Base-by-base conservation (phyloP, 2,888 invertebrate species). In the Theretra japonica region DNA sequence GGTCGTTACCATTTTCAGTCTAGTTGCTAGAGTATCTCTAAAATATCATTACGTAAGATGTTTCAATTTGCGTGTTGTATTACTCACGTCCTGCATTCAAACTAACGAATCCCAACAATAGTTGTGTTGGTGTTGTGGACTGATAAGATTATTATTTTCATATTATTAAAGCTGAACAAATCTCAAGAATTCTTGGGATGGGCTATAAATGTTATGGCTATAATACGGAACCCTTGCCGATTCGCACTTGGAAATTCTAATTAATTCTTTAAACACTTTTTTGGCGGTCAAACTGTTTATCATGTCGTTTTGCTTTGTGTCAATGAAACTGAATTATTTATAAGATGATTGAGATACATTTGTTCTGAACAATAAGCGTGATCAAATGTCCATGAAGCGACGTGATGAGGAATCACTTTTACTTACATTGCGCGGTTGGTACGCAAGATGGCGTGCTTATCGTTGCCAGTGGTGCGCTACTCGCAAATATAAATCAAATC, bases 401-500 rank as follows among this genome's bases (percentile, higher is more conserved):
- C 53, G 53, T 53, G 53, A 53, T 53, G n/a, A 53, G 23, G 57
- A 25, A 25, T 58, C 23, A 58, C 25, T 23, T 23, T 58, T 17
- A 58, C 58, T 58, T 58, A 58, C 58, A 28, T 58, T 23, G 58
- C 58, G 58, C 25, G 17, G 2, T 58, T 25, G 25, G 25, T 23
- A 58, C 58, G 25, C 58, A 5, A 58, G 58, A 15, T 23, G 25
- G 58, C 25, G 53, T 17, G 19, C n/a, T n/a, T 53, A 53, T 53
- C 53, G n/a, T 7, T 53, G 19, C 19, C 50, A 53, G 50, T 53
- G 4, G 53, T 62, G 33, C 6, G 23, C 48, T 65, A 48, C 48
- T 70, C 50, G n/a, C 23, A 74, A 70, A 75, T 71, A 72, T 74
- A 72, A 72, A 68, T 75, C 25, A 76, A 77, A 77, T 83, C 83